phyloP scores from a whole-genome alignment of 2,797 vertebrate species.

The Sebastes cheni region DNA sequence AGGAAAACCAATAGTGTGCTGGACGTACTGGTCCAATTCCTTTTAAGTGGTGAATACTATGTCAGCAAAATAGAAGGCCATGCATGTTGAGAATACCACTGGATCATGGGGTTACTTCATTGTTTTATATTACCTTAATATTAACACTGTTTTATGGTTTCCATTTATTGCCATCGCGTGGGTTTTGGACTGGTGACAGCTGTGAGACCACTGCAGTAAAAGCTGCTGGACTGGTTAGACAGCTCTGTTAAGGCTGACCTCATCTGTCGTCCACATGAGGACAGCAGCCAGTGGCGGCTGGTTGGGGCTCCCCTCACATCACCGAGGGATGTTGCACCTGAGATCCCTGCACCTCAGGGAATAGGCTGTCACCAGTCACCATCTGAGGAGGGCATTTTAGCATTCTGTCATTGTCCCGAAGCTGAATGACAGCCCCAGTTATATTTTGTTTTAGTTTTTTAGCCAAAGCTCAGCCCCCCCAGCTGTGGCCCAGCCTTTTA shows the following conservation, averaged over 20 bases:
- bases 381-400: conserved; percentile 35
- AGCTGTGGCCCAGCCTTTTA: conserved; percentile 76
- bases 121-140: background rate
- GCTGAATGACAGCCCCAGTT: conserved; percentile 51
- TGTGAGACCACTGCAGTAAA: conserved; percentile 22
- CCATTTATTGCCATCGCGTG: background rate
- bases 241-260: conserved; percentile 42
- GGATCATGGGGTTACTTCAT: background rate
- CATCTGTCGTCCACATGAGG: conserved; percentile 69
- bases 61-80: background rate
- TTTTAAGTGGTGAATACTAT: background rate
- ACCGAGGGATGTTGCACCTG: conserved; percentile 64
- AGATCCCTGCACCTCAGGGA: conserved; percentile 51
- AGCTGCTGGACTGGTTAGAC: conserved; percentile 28
- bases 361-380: conserved; percentile 37
- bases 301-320: conserved; percentile 20
- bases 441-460: conserved; percentile 48
- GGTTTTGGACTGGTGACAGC: conserved; percentile 1
- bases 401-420: conserved; percentile 22
- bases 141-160: background rate
- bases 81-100: background rate
- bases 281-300: conserved; percentile 28
- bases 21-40: background rate
- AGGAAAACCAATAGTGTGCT: background rate
- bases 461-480: conserved; percentile 48